phyloP scores from a whole-genome alignment of 2,113 vertebrate genomes.

The Channa maculata region DNA sequence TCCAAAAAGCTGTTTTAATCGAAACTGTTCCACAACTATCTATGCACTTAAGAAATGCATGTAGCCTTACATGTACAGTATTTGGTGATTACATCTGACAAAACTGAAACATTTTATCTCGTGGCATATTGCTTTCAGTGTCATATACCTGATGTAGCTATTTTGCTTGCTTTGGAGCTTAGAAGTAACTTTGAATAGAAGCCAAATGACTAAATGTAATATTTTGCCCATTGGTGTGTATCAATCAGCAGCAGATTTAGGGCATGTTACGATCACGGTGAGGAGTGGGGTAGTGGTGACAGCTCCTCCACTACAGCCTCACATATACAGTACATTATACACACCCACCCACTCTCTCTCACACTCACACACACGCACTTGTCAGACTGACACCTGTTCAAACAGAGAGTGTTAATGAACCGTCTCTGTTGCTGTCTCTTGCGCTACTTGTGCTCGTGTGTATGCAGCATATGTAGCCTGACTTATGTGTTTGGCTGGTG shows the following conservation, averaged over 20 bases:
- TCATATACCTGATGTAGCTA: no score
- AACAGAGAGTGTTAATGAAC: conserved; percentile 80
- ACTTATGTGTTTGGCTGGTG: not conserved
- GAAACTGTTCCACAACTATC: no score
- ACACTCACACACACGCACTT: conserved; percentile 25
- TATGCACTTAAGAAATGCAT: no score
- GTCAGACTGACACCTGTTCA: conserved; percentile 81
- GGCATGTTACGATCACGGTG: conserved; percentile 40
- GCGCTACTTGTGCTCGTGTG: conserved; percentile 25
- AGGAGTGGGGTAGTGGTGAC: conserved; percentile 57
- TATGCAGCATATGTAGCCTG: conserved; percentile 57
- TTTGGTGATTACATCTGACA: no score
- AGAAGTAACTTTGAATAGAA: no score
- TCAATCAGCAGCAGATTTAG: conserved; percentile 46
- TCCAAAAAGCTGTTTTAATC: no score
- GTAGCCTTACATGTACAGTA: no score
- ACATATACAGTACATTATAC: not conserved
- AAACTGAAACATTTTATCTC: no score
- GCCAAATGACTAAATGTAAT: no score
- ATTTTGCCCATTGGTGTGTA: not conserved
- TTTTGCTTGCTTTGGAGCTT: no score
- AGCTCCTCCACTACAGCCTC: conserved; percentile 32
- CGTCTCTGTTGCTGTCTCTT: conserved; percentile 33
- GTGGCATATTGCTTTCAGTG: no score
- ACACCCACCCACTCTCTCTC: conserved; percentile 24